Conservation (phyloP, 2,113 vertebrate genomes). For the Ahaetulla prasina region DNA sequence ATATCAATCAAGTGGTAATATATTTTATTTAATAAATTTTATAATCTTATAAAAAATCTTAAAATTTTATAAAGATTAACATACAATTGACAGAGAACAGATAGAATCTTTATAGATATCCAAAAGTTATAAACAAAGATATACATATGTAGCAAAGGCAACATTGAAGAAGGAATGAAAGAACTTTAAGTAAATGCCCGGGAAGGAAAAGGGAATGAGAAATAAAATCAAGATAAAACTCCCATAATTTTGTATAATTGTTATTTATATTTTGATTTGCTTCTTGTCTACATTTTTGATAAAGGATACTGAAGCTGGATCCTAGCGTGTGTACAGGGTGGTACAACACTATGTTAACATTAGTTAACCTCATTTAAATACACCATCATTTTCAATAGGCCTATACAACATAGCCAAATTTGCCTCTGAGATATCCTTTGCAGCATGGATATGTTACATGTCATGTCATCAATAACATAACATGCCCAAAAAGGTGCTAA, state of each 20-base stretch:
- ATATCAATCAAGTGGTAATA: neutral
- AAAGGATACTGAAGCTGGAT: neutral
- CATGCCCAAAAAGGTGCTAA: neutral
- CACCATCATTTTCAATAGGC: neutral
- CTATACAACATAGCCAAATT: neutral
- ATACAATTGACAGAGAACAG: neutral
- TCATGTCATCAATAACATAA: neutral
- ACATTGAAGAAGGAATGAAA: neutral
- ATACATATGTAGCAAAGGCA: neutral
- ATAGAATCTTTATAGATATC: neutral
- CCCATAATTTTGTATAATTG: neutral
- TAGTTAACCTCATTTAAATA: neutral
- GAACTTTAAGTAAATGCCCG: neutral
- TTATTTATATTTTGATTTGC: neutral
- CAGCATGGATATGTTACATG: neutral
- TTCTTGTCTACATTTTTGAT: neutral
- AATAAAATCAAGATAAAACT: neutral
- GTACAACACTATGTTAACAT: neutral
- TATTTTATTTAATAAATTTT: neutral
- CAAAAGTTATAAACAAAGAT: neutral
- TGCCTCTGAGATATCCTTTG: neutral
- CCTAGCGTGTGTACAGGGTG: neutral
- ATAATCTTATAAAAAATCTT: no score
- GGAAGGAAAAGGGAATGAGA: neutral
- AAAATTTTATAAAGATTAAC: neutral